Base-by-base conservation (phyloP, 2,888 invertebrate species). In the Drosophila bunnanda region DNA sequence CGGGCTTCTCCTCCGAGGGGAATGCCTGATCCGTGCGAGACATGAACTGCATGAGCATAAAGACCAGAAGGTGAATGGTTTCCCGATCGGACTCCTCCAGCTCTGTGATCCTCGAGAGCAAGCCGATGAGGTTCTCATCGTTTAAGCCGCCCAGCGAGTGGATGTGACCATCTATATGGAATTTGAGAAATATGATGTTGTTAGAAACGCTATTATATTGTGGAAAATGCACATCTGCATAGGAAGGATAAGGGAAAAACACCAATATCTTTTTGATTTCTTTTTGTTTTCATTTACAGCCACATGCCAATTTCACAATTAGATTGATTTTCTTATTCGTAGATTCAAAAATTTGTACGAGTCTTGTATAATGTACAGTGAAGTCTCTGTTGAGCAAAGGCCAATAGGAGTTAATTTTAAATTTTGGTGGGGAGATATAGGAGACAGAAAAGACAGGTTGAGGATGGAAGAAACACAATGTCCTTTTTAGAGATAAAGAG, bases 11-110 rank as follows among this genome's bases (percentile, higher is more conserved):
- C 82, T 98, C 98, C 0, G 95, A 95, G 0, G 97, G 97, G 90
- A 95, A 96, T 1, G 97, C 97, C 92, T 96, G 95, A 91, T 96
- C 96, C 28, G 95, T 94, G 82, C 96, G 94, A 0, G 98, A 97
- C 91, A 99, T 94, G 92, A 98, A 99, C 93, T 98, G 98, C 96
- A 99, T 98, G 15, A 99, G 94, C n/a, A 99, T 94, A 86, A 98
- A 97, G 13, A 99, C 96, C 39, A 99, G 93, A 30, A 99, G 93
- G 91, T 99, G 98, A 83, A 98, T 97, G 1, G 99, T 99, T 93
- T 99, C 98, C 79, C 96, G 95, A 90, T 99, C 99, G 1, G 97
- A 95, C 90, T 98, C 98, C 90, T 99, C 98, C 55, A 97, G 93
- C 90, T 99, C 99, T 74, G 98, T 96, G 2, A 98, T 96, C 89